phyloP scores from a whole-genome alignment of 2,888 invertebrate species.

The Xylocampa areola region DNA sequence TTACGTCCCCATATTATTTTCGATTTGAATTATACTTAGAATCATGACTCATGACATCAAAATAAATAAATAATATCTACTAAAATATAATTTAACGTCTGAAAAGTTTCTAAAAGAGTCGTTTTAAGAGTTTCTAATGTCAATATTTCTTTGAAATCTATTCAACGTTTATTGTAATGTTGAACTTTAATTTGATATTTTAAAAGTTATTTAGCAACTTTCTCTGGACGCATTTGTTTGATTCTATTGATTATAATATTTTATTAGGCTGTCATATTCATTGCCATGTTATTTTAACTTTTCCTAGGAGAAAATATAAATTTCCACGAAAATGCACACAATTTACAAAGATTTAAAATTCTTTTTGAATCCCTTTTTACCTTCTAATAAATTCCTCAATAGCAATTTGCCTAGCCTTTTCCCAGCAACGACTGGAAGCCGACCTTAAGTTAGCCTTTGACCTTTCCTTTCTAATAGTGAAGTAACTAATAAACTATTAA shows the following conservation, averaged over 20 bases:
- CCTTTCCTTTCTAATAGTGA: too few species aligned
- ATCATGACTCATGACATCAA: too few species aligned
- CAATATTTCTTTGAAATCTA: slow-evolving; percentile 38
- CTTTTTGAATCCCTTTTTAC: too few species aligned
- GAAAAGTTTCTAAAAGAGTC: slow-evolving; percentile 37
- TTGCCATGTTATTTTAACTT: too few species aligned
- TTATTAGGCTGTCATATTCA: not conserved
- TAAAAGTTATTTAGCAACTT: slow-evolving; percentile 24
- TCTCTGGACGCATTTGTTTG: slow-evolving; percentile 12
- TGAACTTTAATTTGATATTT: slow-evolving; percentile 24
- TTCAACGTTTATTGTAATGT: slow-evolving; percentile 32
- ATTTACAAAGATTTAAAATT: too few species aligned
- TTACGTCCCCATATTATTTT: slow-evolving; percentile 12
- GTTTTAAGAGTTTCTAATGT: slow-evolving; percentile 28
- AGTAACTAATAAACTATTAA: too few species aligned
- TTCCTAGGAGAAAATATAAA: too few species aligned
- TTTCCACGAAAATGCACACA: too few species aligned
- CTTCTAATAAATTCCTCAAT: too few species aligned
- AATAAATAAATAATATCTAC: slow-evolving; percentile 26
- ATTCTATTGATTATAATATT: not conserved
- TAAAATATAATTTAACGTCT: slow-evolving; percentile 28
- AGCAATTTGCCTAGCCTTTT: too few species aligned
- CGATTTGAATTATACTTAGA: slow-evolving; percentile 11
- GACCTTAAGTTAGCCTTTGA: too few species aligned
- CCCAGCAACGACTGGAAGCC: too few species aligned